Base-by-base conservation (phyloP, 2,113 vertebrate genomes). In the Sebastes schlegelii region DNA sequence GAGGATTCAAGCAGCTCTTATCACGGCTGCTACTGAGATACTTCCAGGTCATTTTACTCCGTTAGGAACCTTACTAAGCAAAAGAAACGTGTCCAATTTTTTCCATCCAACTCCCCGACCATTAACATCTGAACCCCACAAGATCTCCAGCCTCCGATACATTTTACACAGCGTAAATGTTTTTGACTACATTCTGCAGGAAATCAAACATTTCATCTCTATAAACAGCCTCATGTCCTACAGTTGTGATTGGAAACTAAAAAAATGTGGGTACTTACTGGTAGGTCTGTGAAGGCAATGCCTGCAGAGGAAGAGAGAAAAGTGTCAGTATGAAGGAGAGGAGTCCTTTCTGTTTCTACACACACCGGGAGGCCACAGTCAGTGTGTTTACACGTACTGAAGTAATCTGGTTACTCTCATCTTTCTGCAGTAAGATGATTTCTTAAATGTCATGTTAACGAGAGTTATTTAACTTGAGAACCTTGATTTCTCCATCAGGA, bases 201-300 rank as follows among this genome's bases (percentile, higher is more conserved):
- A 77, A 70, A 43, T 66, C 17, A 57, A 70, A 79, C 23, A 60
- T 55, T 64, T 77, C 1, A 17, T 13, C 48, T 65, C 80, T 74
- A 70, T 69, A 57, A 87, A 84, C 26, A 70, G 42, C 21, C n/a
- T 13, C 0, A 0, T 48, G 68, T 67, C 40, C 46, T 14, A 49
- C 26, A 49, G 61, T 3, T 13, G 14, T 60, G 71, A 82, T 77
- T 77, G 65, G 68, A 84, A 73, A 76, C 14, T 43, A 61, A 46
- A 62, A 62, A 51, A 81, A 68, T 40, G 66, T 5, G 16, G n/a
- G 63, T 81, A 98, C 98, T 99, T 95, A 99, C 98, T 93, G 98
- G 98, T 80, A 99, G 95, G 92, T 99, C 98, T 95, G 98, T 99
- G 95, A 99, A 99, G 89, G 98, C 98, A 89, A 98, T 97, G 95